These are phyloP conservation scores for Scaptodrosophila latifasciaeformis DNA, from an alignment of 2,888 invertebrate genomes.

Conservation along the genomic window DNA sequence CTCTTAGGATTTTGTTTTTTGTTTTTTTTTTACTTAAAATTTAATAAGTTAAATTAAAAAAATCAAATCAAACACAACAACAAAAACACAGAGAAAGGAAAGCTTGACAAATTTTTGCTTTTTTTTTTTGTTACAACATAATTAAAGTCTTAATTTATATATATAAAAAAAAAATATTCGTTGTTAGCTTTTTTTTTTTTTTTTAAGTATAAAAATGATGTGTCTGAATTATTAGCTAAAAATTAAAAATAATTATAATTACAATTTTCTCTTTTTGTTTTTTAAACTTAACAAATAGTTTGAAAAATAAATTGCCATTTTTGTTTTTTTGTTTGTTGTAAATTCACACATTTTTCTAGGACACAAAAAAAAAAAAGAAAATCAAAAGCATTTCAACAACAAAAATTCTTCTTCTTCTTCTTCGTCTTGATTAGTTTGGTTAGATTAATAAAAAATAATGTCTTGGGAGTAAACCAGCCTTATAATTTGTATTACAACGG, in stretches of 20 bases:
- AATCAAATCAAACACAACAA: conserved; percentile 20
- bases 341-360: conserved; percentile 21
- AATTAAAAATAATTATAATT: too few relatives aligned
- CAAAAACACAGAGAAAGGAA: conserved; percentile 20
- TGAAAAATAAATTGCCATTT: conserved; percentile 4
- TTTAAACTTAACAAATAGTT: conserved; percentile 9
- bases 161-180: conserved; percentile 3
- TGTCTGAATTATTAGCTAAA: conserved; percentile 3
- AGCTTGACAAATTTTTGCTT: conserved; percentile 7
- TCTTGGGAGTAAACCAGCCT: conserved; percentile 76
- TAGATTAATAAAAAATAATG: conserved; percentile 73
- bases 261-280: too few relatives aligned
- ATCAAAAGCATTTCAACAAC: conserved; percentile 17
- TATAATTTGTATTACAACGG: conserved; percentile 70
- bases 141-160: conserved; percentile 22
- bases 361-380: conserved; percentile 22
- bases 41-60: not conserved
- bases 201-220: not conserved
- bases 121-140: conserved; percentile 25
- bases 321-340: conserved; percentile 9
- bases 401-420: conserved; percentile 15
- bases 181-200: conserved; percentile 18
- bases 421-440: conserved; percentile 12
- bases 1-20: not conserved
- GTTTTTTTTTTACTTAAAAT: not conserved